Evolutionary conservation across 2,797 vertebrate genomes (phyloP).

Genomic region (Sitta carolinensis): DNA sequence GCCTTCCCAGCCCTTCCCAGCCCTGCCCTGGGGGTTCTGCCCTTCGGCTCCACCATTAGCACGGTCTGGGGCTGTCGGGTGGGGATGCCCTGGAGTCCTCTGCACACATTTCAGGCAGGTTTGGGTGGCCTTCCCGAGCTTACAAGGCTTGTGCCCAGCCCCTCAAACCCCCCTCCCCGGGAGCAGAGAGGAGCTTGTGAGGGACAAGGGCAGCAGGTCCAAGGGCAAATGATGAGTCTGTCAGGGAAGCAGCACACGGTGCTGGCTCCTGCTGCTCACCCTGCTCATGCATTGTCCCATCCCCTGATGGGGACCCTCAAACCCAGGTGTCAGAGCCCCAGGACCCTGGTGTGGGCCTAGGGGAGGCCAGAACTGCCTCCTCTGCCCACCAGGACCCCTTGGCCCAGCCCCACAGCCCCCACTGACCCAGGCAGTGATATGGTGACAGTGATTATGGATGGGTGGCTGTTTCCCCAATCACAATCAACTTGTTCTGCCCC

Average conservation of each 20-base stretch:
- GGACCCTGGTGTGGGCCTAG: too few relatives aligned
- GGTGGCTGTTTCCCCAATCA: fast-evolving
- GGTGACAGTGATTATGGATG: background rate
- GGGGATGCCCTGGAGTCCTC: background rate
- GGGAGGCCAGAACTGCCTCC: background rate
- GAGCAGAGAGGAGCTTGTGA: fast-evolving
- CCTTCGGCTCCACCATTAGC: too few relatives aligned
- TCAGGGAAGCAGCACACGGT: background rate
- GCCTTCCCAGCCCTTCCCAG: too few relatives aligned
- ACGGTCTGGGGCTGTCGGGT: too few relatives aligned
- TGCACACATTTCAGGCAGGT: background rate
- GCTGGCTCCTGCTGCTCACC: background rate
- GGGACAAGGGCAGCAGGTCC: background rate
- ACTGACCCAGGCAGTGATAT: background rate
- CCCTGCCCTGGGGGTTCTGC: too few relatives aligned
- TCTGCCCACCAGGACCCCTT: background rate
- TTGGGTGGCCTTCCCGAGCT: background rate
- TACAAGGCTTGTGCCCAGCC: background rate
- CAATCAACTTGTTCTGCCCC: background rate
- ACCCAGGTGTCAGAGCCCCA: background rate
- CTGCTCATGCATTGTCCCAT: background rate
- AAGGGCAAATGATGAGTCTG: fast-evolving
- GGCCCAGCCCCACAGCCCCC: background rate
- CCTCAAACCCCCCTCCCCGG: fast-evolving
- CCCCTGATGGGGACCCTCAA: background rate